Percentiles rank a stretch among this genome's conserved stretches.
These are phyloP conservation scores for Cricetomys ansorgei DNA, from an alignment of 2,113 vertebrate species.

Conservation along the genomic window DNA sequence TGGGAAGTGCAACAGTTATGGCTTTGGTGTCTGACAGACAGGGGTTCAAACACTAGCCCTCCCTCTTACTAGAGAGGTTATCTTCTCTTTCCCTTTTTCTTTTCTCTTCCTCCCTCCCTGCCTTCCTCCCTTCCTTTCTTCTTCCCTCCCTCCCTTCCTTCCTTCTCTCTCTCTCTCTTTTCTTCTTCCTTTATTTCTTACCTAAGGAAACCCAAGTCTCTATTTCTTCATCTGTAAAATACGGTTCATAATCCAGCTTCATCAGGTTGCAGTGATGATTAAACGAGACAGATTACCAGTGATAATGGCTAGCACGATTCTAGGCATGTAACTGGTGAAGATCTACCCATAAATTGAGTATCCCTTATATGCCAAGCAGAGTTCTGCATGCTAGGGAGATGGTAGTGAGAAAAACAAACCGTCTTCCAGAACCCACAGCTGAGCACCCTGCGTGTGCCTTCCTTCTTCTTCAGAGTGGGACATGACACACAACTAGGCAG, in stretches of 20 bases:
- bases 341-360: neutral
- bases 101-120: no score
- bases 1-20: neutral
- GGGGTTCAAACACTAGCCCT: neutral
- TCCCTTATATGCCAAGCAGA: neutral
- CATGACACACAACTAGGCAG: neutral
- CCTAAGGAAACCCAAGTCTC: neutral
- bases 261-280: neutral
- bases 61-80: neutral
- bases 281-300: neutral
- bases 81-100: no score
- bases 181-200: neutral
- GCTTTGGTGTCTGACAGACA: neutral
- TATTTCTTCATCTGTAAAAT: neutral
- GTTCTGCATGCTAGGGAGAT: neutral
- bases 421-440: rapidly evolving
- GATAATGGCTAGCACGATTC: rapidly evolving
- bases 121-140: no score
- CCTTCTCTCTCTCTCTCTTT: no score
- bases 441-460: neutral
- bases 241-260: neutral
- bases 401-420: neutral
- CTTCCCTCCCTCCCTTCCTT: no score
- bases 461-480: neutral
- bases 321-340: rapidly evolving